A percentile compares a stretch with the other conserved stretches of the same genome.
Evolutionary conservation across 1,140 invertebrate genomes (phyloP).

Genomic region (Drosophila virilis): DNA sequence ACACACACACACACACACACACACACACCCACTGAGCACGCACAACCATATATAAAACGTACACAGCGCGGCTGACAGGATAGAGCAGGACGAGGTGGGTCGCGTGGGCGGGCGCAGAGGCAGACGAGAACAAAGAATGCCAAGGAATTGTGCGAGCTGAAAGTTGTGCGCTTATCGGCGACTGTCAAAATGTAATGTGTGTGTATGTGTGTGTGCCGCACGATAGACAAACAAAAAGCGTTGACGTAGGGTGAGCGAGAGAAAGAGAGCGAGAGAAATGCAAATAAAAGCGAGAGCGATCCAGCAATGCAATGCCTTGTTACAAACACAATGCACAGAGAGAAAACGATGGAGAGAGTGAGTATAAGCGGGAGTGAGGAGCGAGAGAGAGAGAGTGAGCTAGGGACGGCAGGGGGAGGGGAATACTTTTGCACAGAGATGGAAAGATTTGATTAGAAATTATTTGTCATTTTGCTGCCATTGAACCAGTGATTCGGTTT

Average conservation of each 20-base stretch:
- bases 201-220: slow-evolving; percentile 10
- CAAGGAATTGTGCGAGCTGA: slow-evolving; percentile 35
- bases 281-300: neutral
- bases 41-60: neutral
- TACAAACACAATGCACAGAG: neutral
- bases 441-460: slow-evolving; percentile 5
- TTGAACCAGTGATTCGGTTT: slow-evolving; percentile 14
- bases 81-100: neutral
- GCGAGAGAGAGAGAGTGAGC: no score
- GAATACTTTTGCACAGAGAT: neutral
- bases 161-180: slow-evolving; percentile 53
- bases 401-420: no score
- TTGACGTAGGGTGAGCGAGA: neutral
- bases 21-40: neutral
- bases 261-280: neutral
- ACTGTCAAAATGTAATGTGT: slow-evolving; percentile 43
- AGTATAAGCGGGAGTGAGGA: neutral
- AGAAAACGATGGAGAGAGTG: neutral
- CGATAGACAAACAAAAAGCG: neutral
- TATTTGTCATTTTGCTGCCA: slow-evolving; percentile 17
- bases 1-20: neutral
- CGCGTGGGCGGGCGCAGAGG: neutral
- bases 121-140: slow-evolving; percentile 40
- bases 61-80: slow-evolving; percentile 19
- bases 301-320: neutral